Evolutionary conservation across 2,113 vertebrate genomes (phyloP).

Genomic region (Thamnaconus septentrionalis): DNA sequence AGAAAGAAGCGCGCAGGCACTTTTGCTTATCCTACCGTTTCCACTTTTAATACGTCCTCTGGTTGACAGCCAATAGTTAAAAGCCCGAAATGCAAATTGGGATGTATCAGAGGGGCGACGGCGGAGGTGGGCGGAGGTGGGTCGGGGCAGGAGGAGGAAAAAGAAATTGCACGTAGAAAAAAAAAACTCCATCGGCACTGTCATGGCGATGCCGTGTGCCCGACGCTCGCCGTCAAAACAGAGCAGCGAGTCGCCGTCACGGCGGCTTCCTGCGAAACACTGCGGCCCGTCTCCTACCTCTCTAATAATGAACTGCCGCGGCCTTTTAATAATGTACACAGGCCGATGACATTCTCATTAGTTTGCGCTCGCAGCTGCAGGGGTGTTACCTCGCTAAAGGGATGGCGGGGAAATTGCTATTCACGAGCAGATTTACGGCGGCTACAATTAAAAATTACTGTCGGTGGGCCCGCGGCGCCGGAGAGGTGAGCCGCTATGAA

Average conservation of each 20-base stretch:
- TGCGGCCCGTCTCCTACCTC: slow-evolving; percentile 20
- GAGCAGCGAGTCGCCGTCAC: too few species aligned
- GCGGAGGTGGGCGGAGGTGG: too few species aligned
- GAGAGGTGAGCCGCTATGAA: slow-evolving; percentile 49
- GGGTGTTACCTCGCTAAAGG: slow-evolving; percentile 41
- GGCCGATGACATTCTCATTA: slow-evolving; percentile 56
- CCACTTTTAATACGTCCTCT: slow-evolving; percentile 45
- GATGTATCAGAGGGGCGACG: background rate
- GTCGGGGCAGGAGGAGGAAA: slow-evolving; percentile 5
- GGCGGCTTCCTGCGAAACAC: slow-evolving; percentile 7
- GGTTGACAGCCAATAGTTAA: slow-evolving; percentile 58
- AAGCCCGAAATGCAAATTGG: slow-evolving; percentile 56
- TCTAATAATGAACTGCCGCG: slow-evolving; percentile 57
- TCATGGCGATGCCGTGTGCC: slow-evolving; percentile 41
- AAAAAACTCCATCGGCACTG: slow-evolving; percentile 42
- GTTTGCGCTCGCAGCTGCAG: slow-evolving; percentile 42
- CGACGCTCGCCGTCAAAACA: slow-evolving; percentile 22
- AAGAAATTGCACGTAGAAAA: slow-evolving; percentile 39
- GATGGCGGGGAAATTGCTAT: slow-evolving; percentile 55
- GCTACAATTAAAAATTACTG: slow-evolving; percentile 66
- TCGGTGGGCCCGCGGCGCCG: slow-evolving; percentile 39
- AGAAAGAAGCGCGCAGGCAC: slow-evolving; percentile 17
- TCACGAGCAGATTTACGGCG: slow-evolving; percentile 48
- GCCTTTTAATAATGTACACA: slow-evolving; percentile 60
- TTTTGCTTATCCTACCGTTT: slow-evolving; percentile 38